Evolutionary conservation across 2,113 vertebrate genomes (phyloP), one percentile per base, ranked within the genome.

Genomic region (Dicaeum eximium): DNA sequence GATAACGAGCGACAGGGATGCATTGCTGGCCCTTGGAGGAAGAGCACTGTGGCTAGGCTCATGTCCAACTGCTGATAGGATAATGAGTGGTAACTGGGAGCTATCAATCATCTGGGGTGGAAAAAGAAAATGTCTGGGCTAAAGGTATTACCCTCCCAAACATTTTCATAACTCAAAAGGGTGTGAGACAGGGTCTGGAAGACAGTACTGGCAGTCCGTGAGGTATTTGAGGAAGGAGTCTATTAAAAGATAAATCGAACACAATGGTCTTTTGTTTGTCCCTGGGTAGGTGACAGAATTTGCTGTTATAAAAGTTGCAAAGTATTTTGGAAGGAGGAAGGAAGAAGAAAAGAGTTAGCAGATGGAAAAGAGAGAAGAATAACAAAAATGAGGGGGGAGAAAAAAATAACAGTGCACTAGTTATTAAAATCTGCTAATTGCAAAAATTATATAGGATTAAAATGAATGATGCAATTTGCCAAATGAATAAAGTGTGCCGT

Each of bases 71-170:
- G 90, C 87, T 91, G 95, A 96, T 94, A 93, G 92, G 90, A 64
- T 87, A 90, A 92, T 96, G 96, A 96, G 95, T 96, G 95, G 95
- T 95, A 95, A 94, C 86, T 88, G 89, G 91, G 95, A 96, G 92
- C 88, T 93, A 96, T 87, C 93, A 95, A 88, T 96, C 91, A 94
- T 72, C 71, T 51, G 0, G 83, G 84, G 67, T 97, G 95, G 95
- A 94, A 93, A 92, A 96, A 77, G 94, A 93, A 92, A 96, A 77
- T 40, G 82, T 77, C 92, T 83, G 8, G 5, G 80, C 81, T 95
- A 94, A 86, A 97, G 95, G 93, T 96, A 97, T 96, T 88, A 93
- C 94, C 92, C 80, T 93, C 93, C 93, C 89, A 95, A 81, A 89
- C 71, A 86, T 93, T 95, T 95, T 94, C 90, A 95, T 97, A 95